phyloP scores from a whole-genome alignment of 2,888 invertebrate species.

The Pseudococcus longispinus region DNA sequence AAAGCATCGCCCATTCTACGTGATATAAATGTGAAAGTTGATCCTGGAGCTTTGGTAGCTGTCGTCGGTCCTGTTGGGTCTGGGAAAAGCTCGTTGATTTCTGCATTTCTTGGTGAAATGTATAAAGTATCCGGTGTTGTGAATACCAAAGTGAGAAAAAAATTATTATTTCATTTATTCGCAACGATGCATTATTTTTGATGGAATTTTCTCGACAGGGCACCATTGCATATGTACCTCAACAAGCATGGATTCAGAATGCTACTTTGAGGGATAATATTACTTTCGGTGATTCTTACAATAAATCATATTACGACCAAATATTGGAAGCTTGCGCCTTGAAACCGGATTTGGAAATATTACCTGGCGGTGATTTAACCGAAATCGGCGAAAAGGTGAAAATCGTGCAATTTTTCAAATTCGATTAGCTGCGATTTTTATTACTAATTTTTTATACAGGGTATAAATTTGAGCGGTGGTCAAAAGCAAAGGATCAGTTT shows the following conservation, averaged over 20 bases:
- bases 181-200: neutral
- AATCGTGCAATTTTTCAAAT: neutral
- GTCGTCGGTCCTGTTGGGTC: constrained; percentile 88
- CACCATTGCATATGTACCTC: constrained; percentile 82
- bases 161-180: neutral
- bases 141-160: constrained; percentile 69
- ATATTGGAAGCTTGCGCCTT: constrained; percentile 91
- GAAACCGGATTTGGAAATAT: constrained; percentile 87
- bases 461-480: constrained; percentile 88
- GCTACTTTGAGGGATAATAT: constrained; percentile 92
- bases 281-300: constrained; percentile 79
- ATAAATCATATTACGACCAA: constrained; percentile 76
- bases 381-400: constrained; percentile 78
- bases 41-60: constrained; percentile 75
- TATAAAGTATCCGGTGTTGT: constrained; percentile 81
- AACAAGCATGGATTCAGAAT: constrained; percentile 99
- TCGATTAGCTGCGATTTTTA: neutral
- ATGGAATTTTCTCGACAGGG: constrained; percentile 62
- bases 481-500: constrained; percentile 91
- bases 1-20: constrained; percentile 71
- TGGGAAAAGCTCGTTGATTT: constrained; percentile 87
- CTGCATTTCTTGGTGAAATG: constrained; percentile 91
- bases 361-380: constrained; percentile 93
- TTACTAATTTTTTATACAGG: constrained; percentile 62
- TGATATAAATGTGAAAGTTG: constrained; percentile 77